A percentile compares a stretch with the other conserved stretches of the same genome.
phyloP scores from a whole-genome alignment of 1,140 invertebrate genomes.

The Drosophila kepulauana region DNA sequence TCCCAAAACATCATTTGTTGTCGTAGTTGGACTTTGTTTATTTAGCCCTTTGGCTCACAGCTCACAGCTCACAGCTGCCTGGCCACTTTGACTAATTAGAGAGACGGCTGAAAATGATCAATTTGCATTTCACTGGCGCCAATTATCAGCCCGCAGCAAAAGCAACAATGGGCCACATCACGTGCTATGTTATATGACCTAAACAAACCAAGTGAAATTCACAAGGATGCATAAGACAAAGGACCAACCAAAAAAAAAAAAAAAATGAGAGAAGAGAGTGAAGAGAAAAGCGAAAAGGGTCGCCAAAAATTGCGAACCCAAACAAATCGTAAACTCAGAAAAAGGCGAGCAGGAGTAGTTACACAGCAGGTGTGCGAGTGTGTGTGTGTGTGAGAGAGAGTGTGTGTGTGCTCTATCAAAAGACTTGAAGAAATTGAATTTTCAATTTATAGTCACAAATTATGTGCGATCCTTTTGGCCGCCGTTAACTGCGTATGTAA shows the following conservation, averaged over 20 bases:
- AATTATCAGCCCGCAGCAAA: slow-evolving; percentile 62
- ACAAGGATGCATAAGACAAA: slow-evolving; percentile 25
- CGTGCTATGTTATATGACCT: slow-evolving; percentile 44
- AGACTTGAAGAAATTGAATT: slow-evolving; percentile 81
- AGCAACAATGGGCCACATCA: slow-evolving; percentile 26
- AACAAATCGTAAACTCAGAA: slow-evolving; percentile 69
- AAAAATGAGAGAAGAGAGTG: not conserved
- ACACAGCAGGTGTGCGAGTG: not conserved
- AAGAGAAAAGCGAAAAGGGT: slow-evolving; percentile 41
- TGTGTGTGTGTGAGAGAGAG: slow-evolving; percentile 1
- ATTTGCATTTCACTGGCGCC: slow-evolving; percentile 78
- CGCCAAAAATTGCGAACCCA: slow-evolving; percentile 61
- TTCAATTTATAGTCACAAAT: slow-evolving; percentile 80
- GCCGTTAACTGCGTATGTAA: slow-evolving; percentile 75
- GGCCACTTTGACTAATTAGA: slow-evolving; percentile 79
- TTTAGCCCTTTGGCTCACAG: slow-evolving; percentile 59
- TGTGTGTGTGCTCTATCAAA: slow-evolving; percentile 25
- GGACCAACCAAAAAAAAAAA: too few species aligned
- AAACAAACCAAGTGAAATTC: slow-evolving; percentile 37
- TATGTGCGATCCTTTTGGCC: slow-evolving; percentile 38
- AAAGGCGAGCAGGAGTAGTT: not conserved
- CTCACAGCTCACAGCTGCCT: slow-evolving; percentile 38
- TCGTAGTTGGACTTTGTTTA: slow-evolving; percentile 48
- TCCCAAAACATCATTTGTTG: not conserved
- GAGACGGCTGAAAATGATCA: slow-evolving; percentile 75